phyloP scores from a whole-genome alignment of 2,888 invertebrate species.

The Tenthredo livida region DNA sequence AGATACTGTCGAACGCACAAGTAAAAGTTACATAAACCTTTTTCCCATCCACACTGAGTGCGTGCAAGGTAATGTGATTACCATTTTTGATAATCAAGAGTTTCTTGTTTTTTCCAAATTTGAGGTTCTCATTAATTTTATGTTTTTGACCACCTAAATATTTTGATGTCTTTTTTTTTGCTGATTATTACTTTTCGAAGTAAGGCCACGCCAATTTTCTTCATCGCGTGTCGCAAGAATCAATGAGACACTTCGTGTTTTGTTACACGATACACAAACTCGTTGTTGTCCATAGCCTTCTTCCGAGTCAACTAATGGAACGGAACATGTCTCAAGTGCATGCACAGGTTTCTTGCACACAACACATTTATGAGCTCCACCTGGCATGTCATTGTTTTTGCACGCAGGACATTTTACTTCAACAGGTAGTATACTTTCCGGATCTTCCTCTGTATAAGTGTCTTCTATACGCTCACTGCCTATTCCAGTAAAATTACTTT shows the following conservation, averaged over 20 bases:
- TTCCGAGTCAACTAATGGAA: not conserved
- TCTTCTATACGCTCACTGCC: no score
- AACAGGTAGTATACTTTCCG: not conserved
- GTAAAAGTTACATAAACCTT: no score
- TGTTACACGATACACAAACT: constrained; percentile 11
- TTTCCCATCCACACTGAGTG: no score
- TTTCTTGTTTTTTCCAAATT: no score
- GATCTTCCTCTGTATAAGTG: no score
- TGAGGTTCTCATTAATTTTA: not conserved
- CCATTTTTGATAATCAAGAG: no score
- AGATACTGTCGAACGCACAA: no score
- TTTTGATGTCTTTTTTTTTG: constrained; percentile 11
- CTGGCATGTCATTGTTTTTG: constrained; percentile 12
- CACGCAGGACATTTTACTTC: constrained; percentile 11
- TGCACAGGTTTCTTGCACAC: constrained; percentile 7
- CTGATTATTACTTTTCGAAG: not conserved
- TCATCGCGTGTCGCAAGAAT: constrained; percentile 7
- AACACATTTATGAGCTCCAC: constrained; percentile 15
- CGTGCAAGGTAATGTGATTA: no score
- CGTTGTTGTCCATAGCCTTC: constrained; percentile 35
- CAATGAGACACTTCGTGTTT: constrained; percentile 8
- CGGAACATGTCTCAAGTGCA: constrained; percentile 7
- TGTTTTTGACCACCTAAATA: constrained; percentile 11
- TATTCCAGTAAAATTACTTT: no score
- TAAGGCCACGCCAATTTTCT: constrained; percentile 30